A percentile compares a stretch with the other conserved stretches of the same genome.
These are phyloP conservation scores for Chrysogorgia sp. DNA, from an alignment of 92 coral and sea anemone species.

Conservation along the genomic window DNA sequence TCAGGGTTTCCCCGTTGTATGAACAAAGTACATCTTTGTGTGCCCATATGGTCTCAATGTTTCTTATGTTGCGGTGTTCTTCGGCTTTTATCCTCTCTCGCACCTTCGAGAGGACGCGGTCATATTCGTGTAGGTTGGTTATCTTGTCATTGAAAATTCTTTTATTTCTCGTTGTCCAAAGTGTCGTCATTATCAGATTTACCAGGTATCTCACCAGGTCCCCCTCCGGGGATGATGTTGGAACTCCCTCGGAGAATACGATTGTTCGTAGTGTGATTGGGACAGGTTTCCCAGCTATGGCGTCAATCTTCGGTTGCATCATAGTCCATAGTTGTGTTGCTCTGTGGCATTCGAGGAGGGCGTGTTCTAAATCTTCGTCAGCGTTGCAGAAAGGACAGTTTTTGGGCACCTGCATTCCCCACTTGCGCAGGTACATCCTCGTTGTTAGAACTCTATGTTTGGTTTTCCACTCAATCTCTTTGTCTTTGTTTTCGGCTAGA, in stretches of 20 bases:
- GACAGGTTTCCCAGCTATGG: background rate
- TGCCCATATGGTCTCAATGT: too few relatives aligned
- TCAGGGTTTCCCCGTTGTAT: too few relatives aligned
- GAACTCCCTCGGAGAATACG: background rate
- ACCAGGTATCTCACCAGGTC: background rate
- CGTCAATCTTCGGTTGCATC: background rate
- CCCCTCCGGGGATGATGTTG: background rate
- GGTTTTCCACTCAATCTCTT: constrained; percentile 2
- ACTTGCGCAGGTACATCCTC: background rate
- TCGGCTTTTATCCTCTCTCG: too few relatives aligned
- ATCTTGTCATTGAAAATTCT: background rate
- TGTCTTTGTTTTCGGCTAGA: background rate
- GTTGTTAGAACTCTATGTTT: constrained; percentile 40
- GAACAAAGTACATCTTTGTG: too few relatives aligned
- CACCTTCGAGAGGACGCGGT: too few relatives aligned
- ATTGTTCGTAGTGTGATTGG: background rate
- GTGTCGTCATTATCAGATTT: background rate
- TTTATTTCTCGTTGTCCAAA: background rate
- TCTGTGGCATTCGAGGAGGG: constrained; percentile 24
- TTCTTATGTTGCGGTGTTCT: too few relatives aligned
- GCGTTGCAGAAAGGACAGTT: constrained; percentile 25
- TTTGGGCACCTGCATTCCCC: constrained; percentile 19
- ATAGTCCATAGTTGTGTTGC: constrained; percentile 24
- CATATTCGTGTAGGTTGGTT: too few relatives aligned
- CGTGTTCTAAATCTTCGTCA: constrained; percentile 34